These are phyloP conservation scores for Coregonus sp. DNA, from an alignment of 2,797 vertebrate genomes.

Conservation along the genomic window DNA sequence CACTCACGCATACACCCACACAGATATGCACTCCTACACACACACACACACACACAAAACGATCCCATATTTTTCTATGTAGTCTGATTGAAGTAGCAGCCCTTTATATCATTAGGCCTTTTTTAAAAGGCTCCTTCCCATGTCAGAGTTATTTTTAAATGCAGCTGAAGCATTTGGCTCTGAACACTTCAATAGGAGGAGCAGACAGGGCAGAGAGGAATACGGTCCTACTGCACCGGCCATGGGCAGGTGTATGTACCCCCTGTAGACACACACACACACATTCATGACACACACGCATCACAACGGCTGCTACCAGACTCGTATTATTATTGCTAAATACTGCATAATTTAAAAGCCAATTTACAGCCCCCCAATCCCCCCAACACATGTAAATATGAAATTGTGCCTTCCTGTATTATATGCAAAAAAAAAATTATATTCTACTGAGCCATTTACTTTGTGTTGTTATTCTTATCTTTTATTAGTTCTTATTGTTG, in stretches of 20 bases:
- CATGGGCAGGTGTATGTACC: slow-evolving; percentile 45
- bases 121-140: slow-evolving; percentile 28
- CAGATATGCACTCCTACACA: too few relatives aligned
- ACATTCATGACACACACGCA: slow-evolving; percentile 23
- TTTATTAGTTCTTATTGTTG: too few relatives aligned
- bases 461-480: too few relatives aligned
- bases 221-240: slow-evolving; percentile 45
- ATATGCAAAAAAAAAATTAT: too few relatives aligned
- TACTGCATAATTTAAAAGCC: too few relatives aligned
- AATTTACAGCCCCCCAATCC: too few relatives aligned
- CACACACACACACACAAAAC: too few relatives aligned
- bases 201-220: slow-evolving; percentile 42
- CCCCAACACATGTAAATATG: too few relatives aligned
- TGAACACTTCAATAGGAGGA: slow-evolving; percentile 11
- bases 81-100: slow-evolving; percentile 24
- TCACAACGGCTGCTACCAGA: neutral
- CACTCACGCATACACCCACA: too few relatives aligned
- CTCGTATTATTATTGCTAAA: too few relatives aligned
- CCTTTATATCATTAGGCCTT: slow-evolving; percentile 3
- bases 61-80: slow-evolving; percentile 9
- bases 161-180: slow-evolving; percentile 51
- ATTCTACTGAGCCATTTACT: too few relatives aligned
- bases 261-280: slow-evolving; percentile 7
- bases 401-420: too few relatives aligned
- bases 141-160: slow-evolving; percentile 53